A percentile compares a stretch with the other conserved stretches of the same genome.
These are phyloP conservation scores for Dolichoris vasculosae DNA, from an alignment of 1,140 invertebrate genomes.

Conservation along the genomic window DNA sequence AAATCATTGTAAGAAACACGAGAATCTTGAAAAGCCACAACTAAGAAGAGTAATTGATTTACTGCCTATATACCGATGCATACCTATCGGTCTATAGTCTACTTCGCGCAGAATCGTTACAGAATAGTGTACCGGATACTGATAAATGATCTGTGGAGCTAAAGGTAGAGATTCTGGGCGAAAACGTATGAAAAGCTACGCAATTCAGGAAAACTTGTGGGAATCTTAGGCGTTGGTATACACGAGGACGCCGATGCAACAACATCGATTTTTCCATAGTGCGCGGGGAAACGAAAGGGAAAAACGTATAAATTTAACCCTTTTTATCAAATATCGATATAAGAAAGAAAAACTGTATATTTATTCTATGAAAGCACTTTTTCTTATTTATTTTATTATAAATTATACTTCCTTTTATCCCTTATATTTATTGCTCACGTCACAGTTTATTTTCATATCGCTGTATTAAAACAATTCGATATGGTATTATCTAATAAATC, in stretches of 20 bases:
- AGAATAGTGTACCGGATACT: not conserved
- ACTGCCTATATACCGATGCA: not conserved
- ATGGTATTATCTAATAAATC: not conserved
- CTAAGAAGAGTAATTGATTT: not conserved
- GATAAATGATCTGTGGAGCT: not conserved
- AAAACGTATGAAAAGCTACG: not conserved
- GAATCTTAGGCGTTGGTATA: not conserved
- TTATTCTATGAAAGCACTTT: not conserved
- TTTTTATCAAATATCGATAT: constrained; percentile 10
- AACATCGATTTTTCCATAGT: not conserved
- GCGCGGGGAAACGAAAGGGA: not conserved
- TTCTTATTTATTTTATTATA: not conserved
- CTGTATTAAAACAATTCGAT: not conserved
- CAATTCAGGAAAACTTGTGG: not conserved
- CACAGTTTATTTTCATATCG: not conserved
- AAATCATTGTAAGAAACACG: not conserved
- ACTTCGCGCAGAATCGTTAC: not conserved
- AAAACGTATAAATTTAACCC: constrained; percentile 1
- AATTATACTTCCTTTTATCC: not conserved
- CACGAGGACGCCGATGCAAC: too few species aligned
- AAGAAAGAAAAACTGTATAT: not conserved
- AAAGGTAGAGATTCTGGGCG: not conserved
- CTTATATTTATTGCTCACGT: not conserved
- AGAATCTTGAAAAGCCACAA: not conserved
- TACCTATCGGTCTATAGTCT: not conserved